Evolutionary conservation across 2,888 invertebrate genomes (phyloP).

Genomic region (Meghimatium bilineatum): DNA sequence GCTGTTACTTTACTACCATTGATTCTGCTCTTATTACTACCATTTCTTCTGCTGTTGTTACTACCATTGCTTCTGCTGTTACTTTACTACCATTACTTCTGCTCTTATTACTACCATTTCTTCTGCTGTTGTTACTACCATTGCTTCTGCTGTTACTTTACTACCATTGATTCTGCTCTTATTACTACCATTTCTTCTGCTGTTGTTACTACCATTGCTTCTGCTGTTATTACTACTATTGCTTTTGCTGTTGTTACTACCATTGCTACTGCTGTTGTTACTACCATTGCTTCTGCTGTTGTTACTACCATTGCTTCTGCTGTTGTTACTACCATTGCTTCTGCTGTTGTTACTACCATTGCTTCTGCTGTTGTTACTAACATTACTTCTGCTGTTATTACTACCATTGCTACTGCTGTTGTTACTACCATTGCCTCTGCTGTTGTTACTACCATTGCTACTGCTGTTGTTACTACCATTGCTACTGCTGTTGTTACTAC

Average conservation of each 20-base stretch:
- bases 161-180: background rate
- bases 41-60: background rate
- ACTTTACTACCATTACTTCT: too few relatives aligned
- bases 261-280: too few relatives aligned
- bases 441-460: background rate
- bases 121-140: background rate
- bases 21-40: constrained; percentile 21
- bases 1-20: background rate
- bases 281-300: background rate
- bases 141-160: background rate
- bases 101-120: background rate
- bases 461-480: background rate
- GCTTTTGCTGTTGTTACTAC: background rate
- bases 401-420: background rate
- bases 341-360: too few relatives aligned
- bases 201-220: background rate
- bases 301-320: constrained; percentile 4
- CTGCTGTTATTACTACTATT: constrained; percentile 12
- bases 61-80: constrained; percentile 3
- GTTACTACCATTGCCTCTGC: background rate
- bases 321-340: background rate
- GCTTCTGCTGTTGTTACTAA: too few relatives aligned
- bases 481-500: background rate
- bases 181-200: background rate
- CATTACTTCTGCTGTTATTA: background rate